A percentile compares a stretch with the other conserved stretches of the same genome.
Evolutionary conservation across 2,888 invertebrate genomes (phyloP).

Genomic region (Copidosoma aretas): DNA sequence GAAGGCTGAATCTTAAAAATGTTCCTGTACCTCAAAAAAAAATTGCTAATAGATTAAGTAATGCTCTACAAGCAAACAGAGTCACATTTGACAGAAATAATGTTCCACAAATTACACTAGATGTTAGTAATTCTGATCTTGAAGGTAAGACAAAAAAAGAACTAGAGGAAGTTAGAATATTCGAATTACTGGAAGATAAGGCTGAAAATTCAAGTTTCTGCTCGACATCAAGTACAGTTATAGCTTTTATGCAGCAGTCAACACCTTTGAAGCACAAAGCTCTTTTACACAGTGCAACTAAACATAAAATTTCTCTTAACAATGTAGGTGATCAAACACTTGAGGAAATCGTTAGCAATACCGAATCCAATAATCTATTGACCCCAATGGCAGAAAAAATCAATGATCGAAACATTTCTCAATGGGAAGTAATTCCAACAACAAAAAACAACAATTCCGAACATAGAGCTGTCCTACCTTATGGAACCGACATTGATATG

Average conservation of each 20-base stretch:
- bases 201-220: conserved; percentile 76
- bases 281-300: conserved; percentile 38
- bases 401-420: conserved; percentile 12
- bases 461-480: conserved; percentile 33
- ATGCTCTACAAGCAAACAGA: conserved; percentile 22
- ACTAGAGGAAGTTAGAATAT: conserved; percentile 74
- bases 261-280: conserved; percentile 53
- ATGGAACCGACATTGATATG: conserved; percentile 41
- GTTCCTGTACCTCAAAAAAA: conserved; percentile 48
- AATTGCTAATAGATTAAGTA: conserved; percentile 44
- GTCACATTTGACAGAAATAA: conserved; percentile 4
- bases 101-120: conserved; percentile 34
- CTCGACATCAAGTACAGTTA: conserved; percentile 72
- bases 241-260: conserved; percentile 64
- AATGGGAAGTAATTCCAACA: conserved; percentile 29
- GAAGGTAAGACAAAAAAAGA: conserved; percentile 62
- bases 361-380: conserved; percentile 40
- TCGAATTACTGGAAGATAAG: conserved; percentile 80
- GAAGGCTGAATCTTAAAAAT: conserved; percentile 50
- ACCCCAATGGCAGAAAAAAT: conserved; percentile 5
- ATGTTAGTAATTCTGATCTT: conserved; percentile 51
- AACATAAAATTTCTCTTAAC: conserved; percentile 32
- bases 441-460: conserved; percentile 23
- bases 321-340: conserved; percentile 37
- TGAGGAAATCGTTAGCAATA: conserved; percentile 43